Evolutionary conservation across 2,797 vertebrate species (phyloP).

Genomic region (Phrynocephalus vlangalii): DNA sequence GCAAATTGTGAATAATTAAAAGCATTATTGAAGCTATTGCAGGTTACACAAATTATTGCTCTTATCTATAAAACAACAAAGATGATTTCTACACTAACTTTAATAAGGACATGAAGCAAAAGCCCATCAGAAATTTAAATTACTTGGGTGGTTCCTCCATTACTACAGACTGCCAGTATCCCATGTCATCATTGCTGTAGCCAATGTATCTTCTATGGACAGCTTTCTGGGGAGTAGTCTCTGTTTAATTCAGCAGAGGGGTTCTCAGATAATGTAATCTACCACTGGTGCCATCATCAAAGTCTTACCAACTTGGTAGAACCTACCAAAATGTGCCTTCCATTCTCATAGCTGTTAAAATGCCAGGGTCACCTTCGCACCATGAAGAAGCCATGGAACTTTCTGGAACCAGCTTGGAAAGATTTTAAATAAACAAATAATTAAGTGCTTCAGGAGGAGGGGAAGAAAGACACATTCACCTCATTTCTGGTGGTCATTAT

Average conservation of each 20-base stretch:
- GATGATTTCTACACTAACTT: no score
- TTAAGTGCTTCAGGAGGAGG: no score
- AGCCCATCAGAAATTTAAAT: not conserved
- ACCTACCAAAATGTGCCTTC: not conserved
- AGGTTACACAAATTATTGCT: no score
- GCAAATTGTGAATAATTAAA: no score
- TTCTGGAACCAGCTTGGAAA: not conserved
- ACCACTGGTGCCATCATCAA: not conserved
- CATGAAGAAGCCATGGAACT: not conserved
- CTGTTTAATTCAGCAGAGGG: not conserved
- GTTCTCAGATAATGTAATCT: not conserved
- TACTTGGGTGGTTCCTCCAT: not conserved
- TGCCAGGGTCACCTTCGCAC: not conserved
- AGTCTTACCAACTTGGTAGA: not conserved
- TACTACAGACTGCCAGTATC: not conserved
- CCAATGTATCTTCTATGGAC: no score
- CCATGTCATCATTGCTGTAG: no score
- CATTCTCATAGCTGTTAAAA: not conserved
- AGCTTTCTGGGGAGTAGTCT: no score
- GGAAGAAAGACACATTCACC: not conserved
- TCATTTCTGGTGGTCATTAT: not conserved
- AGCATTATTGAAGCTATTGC: no score
- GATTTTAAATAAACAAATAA: not conserved
- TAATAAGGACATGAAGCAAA: no score
- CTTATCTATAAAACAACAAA: no score